Base-by-base conservation (phyloP, 2,888 invertebrate genomes). In the Tubulanus polymorphus region DNA sequence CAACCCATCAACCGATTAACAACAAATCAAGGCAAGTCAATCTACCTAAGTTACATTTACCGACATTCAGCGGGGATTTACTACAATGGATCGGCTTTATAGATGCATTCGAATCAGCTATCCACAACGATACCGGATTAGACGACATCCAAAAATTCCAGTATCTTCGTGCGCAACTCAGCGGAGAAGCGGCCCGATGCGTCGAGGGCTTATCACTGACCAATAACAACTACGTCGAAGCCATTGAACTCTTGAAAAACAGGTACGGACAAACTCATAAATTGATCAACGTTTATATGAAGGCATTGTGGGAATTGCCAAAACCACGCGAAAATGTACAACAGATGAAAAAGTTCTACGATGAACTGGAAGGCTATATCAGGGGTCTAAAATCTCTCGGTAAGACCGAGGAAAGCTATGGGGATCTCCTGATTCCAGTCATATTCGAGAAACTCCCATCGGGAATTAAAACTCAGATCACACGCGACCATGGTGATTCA, bases 31-130 rank as follows among this genome's bases (percentile, higher is more conserved):
- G n/a, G n/a, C 10, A 32, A 32, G n/a, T 12, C 10, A 32, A 23
- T 18, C 3, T 25, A 6, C 41, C 3, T 3, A 6, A 27, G 46
- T 8, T 12, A 20, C 51, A 3, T 18, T 18, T 50, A 10, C 46
- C 46, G 8, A 45, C 46, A 45, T 45, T 45, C 46, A 45, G 46
- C 46, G 46, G 46, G 10, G 20, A 18, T 45, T n/a, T 45, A 8
- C 10, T 45, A 18, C 10, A 45, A 45, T 45, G 46, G 46, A 15
- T 12, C n/a, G 20, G 15, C 15, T 45, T 45, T 18, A n/a, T 45
- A 12, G 46, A 45, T 18, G 10, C n/a, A 10, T 45, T 45, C 46
- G 20, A 45, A 10, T 12, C 46, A 10, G 46, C 10, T 10, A 20
- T 45, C 10, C 10, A 45, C 46, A 20, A 15, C 18, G 18, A 45